These are phyloP conservation scores for Atlantisia rogersi DNA, from an alignment of 2,113 vertebrate species.

Conservation along the genomic window DNA sequence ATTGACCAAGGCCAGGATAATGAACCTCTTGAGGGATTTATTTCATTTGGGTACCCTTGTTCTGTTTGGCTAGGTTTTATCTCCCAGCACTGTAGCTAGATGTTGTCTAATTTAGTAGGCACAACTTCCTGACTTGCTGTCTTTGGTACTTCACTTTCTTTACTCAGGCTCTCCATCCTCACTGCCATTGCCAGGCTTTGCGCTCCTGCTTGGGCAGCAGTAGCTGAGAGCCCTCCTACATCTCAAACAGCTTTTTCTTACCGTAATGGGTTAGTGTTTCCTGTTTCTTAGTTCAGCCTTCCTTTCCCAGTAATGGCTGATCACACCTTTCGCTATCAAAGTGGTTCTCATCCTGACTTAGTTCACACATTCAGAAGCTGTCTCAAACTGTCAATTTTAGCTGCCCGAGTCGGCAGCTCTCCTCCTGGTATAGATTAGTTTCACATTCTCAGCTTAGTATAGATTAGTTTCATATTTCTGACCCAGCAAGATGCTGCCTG, in stretches of 20 bases:
- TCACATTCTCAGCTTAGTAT: not conserved
- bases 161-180: not conserved
- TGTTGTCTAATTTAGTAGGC: not conserved
- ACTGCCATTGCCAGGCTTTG: not conserved
- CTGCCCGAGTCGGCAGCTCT: not conserved
- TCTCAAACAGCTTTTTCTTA: not conserved
- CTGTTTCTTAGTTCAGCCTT: not conserved
- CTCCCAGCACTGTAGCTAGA: not conserved
- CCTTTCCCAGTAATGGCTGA: not conserved
- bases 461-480: slow-evolving; percentile 28
- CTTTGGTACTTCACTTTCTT: not conserved
- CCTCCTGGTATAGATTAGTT: not conserved
- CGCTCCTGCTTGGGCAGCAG: not conserved
- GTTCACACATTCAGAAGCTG: slow-evolving; percentile 27
- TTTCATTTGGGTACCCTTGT: not conserved
- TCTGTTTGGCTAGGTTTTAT: not conserved
- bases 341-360: not conserved
- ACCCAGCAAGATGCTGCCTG: not conserved
- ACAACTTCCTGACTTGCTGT: not conserved
- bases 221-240: not conserved
- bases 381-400: slow-evolving; percentile 25
- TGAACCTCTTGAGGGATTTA: not conserved
- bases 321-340: not conserved
- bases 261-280: not conserved
- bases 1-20: not conserved